Base-by-base conservation (phyloP, 1,140 invertebrate genomes). In the Pinna nobilis region DNA sequence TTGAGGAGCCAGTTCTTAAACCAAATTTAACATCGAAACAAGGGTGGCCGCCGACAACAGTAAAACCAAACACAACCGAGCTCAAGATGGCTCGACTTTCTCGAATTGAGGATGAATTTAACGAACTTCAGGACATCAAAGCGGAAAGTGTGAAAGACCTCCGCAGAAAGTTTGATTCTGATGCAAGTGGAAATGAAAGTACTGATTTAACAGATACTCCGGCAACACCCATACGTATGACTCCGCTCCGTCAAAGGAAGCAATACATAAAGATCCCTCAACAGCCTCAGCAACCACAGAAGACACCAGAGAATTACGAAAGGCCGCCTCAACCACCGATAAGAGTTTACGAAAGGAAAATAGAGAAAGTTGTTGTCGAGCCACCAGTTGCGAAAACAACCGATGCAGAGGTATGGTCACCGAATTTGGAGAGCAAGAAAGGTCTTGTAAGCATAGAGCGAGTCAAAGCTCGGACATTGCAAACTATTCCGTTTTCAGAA, bases 401-500 rank as follows among this genome's bases (percentile, higher is more conserved):
- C 44, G 79, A 82, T 11, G 66, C 72, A 7, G 85, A 86, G 18
- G 77, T 86, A 2, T 86, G 85, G 85, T 86, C 85, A 18, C 85
- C 85, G 33, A 80, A 83, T 47, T 78, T 86, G 69, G 81, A 84
- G 41, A 85, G 84, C 61, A 70, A 74, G n/a, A 77, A 84, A 77
- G 85, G 82, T 18, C 69, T 79, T 13, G 80, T 86, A n/a, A 86
- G 85, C 67, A 85, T 85, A 30, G 85, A 86, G 37, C 65, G 85
- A 64, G 84, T 86, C 7, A 85, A 82, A 64, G 84, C 85, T 6
- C 71, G 85, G 39, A 86, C 85, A 20, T 64, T 86, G 49, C 84
- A 86, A 63, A 86, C 85, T n/a, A 86, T 86, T 15, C 85, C 85
- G 3, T 85, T 86, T 57, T 83, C 82, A 9, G 84, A 86, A 47